Base-by-base conservation (phyloP, 2,113 vertebrate genomes). In the Oncorhynchus tshawytscha region DNA sequence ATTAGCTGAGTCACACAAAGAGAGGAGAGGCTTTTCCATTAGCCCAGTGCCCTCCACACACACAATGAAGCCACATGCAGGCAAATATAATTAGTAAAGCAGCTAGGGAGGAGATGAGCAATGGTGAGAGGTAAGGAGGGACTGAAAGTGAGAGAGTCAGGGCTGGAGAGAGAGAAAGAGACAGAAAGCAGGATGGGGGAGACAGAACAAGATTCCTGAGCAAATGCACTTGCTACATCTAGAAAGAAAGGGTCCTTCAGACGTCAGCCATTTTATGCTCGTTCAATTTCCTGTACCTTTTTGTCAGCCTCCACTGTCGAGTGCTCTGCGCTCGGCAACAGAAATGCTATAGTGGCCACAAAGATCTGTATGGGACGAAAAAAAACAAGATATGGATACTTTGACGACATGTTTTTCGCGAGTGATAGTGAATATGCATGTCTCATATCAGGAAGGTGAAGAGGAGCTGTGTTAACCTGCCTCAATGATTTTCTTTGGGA, bases 301-400 rank as follows among this genome's bases (percentile, higher is more conserved):
- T 99, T 99, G 90, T 99, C 98, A 22, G 93, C 93, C 89, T 99
- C 98, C 86, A 96, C 87, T 1, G 94, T 93, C 48, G 97, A 99
- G 82, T 96, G 94, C 57, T 99, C 97, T 0, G 97, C 96, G 78
- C 95, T 95, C 0, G 98, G 98, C 89, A 99, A 92, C 80, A 99
- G 96, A 90, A 98, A 99, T 5, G 96, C 95, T 76, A 98, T 96
- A 74, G 97, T 99, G 86, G 97, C 97, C 92, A 99, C 96, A 39
- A 99, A 97, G 88, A 99, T 98, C 97, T 99, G 85, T 25, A 86
- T 45, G 39, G 39, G 9, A 85, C 34, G 6, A 8, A 76, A 68
- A 68, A 60, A 34, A 70, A 27, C 27, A 3, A 11, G 25, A n/a
- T 70, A n/a, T 81, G 76, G 39, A 90, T 86, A 82, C 85, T 79